Conservation (phyloP, 2,888 invertebrate genomes). For the Eupithecia pulchellata region DNA sequence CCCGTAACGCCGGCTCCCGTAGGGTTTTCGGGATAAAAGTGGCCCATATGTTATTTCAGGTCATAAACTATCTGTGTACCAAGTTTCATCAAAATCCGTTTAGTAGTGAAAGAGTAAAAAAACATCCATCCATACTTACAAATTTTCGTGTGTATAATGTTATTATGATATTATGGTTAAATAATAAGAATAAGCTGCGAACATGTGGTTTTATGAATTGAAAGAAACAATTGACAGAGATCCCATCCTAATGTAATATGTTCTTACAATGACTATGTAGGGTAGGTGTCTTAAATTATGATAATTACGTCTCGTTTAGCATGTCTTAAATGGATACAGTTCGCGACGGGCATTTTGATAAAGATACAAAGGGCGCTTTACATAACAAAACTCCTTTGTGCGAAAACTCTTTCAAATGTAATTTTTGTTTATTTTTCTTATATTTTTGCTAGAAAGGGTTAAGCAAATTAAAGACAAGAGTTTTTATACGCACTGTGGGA, state of each 20-base stretch:
- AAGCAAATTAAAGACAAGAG: constrained; percentile 44
- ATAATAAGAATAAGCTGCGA: neutral
- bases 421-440: constrained; percentile 33
- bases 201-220: neutral
- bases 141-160: too few species aligned
- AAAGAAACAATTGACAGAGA: neutral
- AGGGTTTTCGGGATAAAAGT: too few species aligned
- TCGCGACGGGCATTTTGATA: constrained; percentile 21
- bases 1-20: too few species aligned
- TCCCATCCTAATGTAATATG: neutral
- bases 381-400: constrained; percentile 26
- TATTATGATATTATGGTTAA: too few species aligned
- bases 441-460: constrained; percentile 42
- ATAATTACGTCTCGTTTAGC: neutral
- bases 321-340: constrained; percentile 6
- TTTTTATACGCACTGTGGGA: constrained; percentile 41
- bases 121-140: too few species aligned
- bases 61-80: too few species aligned
- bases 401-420: constrained; percentile 32
- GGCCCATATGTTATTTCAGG: too few species aligned
- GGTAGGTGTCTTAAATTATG: neutral
- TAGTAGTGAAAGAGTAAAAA: too few species aligned
- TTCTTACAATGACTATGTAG: neutral
- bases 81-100: too few species aligned
- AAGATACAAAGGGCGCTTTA: constrained; percentile 24